Evolutionary conservation across 2,113 vertebrate species (phyloP).

Genomic region (Isurus oxyrinchus): DNA sequence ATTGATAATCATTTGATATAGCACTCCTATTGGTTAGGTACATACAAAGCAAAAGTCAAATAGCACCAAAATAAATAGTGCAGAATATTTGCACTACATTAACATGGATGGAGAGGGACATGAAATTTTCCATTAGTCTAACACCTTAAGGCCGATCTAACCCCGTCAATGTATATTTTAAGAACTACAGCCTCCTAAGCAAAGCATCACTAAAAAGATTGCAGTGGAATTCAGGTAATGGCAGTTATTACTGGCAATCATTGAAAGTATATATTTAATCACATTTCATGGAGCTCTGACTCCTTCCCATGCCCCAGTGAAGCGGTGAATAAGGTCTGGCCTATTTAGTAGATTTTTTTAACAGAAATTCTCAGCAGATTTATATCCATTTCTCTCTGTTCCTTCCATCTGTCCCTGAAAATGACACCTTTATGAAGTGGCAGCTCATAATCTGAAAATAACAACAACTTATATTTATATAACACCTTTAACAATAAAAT

Average conservation of each 20-base stretch:
- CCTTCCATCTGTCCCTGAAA: not conserved
- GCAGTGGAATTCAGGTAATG: not conserved
- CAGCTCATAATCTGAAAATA: not conserved
- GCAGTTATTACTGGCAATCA: not conserved
- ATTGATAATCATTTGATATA: not conserved
- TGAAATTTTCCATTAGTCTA: not conserved
- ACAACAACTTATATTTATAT: too few species aligned
- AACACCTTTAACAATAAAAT: too few species aligned
- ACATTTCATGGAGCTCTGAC: not conserved
- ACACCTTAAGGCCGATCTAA: not conserved
- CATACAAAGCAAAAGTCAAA: not conserved
- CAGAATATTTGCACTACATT: not conserved
- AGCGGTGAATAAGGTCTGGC: not conserved
- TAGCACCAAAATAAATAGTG: not conserved
- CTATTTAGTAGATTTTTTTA: not conserved
- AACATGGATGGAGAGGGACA: not conserved
- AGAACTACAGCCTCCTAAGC: not conserved
- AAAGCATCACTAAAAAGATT: not conserved
- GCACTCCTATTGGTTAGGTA: not conserved
- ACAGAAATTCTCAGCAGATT: not conserved
- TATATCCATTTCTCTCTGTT: too few species aligned
- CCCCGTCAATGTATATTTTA: not conserved
- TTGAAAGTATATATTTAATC: conserved; percentile 1
- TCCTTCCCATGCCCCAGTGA: not conserved
- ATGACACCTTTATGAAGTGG: not conserved